These are phyloP conservation scores for Scolopax mira DNA, from an alignment of 2,113 vertebrate species.

Conservation along the genomic window DNA sequence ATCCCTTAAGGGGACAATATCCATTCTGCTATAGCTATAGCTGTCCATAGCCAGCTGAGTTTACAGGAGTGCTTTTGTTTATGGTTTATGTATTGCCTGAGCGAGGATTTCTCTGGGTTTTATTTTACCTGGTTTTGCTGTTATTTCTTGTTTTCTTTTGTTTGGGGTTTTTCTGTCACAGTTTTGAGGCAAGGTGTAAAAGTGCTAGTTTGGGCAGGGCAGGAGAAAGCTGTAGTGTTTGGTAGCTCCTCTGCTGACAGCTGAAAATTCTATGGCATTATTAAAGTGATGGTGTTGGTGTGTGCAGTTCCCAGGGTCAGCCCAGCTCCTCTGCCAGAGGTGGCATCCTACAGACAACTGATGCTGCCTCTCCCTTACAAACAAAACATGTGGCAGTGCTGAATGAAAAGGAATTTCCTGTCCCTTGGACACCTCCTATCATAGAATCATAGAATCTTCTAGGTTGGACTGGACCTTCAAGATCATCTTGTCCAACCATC, in stretches of 20 bases:
- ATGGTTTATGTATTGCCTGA: not conserved
- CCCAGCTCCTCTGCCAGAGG: not conserved
- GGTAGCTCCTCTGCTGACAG: not conserved
- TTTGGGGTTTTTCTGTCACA: not conserved
- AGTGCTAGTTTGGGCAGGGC: not conserved
- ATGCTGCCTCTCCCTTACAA: not conserved
- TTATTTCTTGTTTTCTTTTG: not conserved
- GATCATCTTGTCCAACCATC: no score
- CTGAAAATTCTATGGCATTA: not conserved
- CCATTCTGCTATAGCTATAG: slow-evolving; percentile 25
- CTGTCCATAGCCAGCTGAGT: not conserved
- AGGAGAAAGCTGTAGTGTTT: not conserved
- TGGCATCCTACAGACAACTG: not conserved
- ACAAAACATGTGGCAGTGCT: not conserved
- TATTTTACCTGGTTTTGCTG: not conserved
- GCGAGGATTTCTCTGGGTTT: not conserved
- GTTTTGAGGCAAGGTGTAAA: not conserved
- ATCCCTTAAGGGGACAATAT: slow-evolving; percentile 39
- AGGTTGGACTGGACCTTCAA: no score
- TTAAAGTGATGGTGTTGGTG: not conserved
- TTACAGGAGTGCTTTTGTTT: not conserved
- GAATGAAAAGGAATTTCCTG: not conserved
- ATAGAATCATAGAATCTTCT: no score
- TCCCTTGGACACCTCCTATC: not conserved
- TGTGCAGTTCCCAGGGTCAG: not conserved